Evolutionary conservation across 2,888 invertebrate species (phyloP).

Genomic region (Machimus rusticus): DNA sequence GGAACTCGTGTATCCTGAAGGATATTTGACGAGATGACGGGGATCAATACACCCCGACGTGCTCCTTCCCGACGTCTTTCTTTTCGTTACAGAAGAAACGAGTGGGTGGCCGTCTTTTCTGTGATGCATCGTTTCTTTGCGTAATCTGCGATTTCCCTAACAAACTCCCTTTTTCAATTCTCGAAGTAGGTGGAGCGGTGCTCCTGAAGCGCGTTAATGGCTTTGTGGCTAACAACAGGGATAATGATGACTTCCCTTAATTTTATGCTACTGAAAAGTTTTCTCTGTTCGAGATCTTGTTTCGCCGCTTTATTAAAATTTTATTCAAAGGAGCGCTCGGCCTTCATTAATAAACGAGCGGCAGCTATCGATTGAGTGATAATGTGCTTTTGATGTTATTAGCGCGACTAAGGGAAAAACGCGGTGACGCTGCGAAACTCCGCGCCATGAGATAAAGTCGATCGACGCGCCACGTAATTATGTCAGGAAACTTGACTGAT

Average conservation of each 20-base stretch:
- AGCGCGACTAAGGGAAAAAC: background rate
- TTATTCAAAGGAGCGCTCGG: background rate
- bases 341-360: background rate
- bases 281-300: background rate
- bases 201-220: background rate
- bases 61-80: background rate
- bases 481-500: background rate
- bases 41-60: background rate
- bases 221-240: background rate
- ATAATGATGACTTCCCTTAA: conserved; percentile 22
- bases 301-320: background rate
- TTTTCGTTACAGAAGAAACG: background rate
- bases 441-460: background rate
- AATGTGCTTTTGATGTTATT: conserved; percentile 3
- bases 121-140: background rate
- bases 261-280: background rate
- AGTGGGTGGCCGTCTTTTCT: background rate
- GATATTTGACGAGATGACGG: background rate
- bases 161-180: background rate
- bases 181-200: background rate
- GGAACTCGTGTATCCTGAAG: background rate
- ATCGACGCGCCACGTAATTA: background rate
- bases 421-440: background rate
- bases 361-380: background rate
- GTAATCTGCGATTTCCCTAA: background rate